Base-by-base conservation (phyloP, 2,797 vertebrate genomes). In the Staurois parvus region DNA sequence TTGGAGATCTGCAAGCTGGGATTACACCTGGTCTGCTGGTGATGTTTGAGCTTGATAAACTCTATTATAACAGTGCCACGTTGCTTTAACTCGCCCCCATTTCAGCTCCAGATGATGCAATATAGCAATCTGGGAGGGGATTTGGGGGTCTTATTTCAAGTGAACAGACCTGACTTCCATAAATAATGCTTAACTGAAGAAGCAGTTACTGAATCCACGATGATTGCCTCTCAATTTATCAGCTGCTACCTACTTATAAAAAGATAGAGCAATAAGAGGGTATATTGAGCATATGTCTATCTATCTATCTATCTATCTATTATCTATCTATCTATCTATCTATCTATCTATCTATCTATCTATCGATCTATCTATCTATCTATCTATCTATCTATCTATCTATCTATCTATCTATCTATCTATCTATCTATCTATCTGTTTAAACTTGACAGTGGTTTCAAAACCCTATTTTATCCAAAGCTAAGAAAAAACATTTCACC, bases 1-100 rank as follows among this genome's bases (percentile, higher is more conserved):
- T 70, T 62, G 28, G 42, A 83, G 67, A 77, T 83, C 74, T 78
- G 42, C 68, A 82, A 56, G 56, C 52, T 30, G 48, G 79, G 79
- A 86, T 77, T 77, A 78, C 28, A 70, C 79, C 72, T n/a, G 40
- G 48, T 78, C 83, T 37, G 13, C 52, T 62, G 19, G 37, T 45
- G 74, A 80, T 86, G 66, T 64, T 56, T 72, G 40, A 34, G 67
- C 68, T 73, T 78, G 48, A 82, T 72, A 67, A 86, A 72, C 82
- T 30, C 64, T 28, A 76, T 59, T 76, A 81, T 30, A 81, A 29
- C 15, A 26, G 10, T 24, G 34, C 72, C 1, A 40, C 15, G 3
- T 72, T 45, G 29, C 78, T 81, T 80, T 81, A 76, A 76, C 59
- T 68, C 62, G 75, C 74, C 48, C 37, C 13, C n/a, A 75, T 30